phyloP scores from a whole-genome alignment of 2,113 vertebrate genomes.

The Apodemus sylvaticus region DNA sequence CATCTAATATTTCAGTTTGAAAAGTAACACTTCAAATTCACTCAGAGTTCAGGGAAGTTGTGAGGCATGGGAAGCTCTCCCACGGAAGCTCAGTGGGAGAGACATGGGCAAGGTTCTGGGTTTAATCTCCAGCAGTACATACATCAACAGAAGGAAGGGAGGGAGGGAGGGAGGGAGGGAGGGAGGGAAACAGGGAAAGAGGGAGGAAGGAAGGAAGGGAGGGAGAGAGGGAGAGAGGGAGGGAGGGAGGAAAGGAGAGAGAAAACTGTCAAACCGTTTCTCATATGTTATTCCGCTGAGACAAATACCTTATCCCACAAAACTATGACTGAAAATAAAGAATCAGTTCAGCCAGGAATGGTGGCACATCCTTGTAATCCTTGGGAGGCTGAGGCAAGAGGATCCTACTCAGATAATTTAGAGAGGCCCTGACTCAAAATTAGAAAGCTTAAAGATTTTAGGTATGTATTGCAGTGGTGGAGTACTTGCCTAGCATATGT shows the following conservation, averaged over 20 bases:
- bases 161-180: neutral
- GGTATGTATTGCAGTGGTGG: neutral
- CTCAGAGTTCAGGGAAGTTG: neutral
- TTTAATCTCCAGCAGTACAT: neutral
- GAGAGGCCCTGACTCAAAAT: neutral
- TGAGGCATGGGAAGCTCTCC: too few species aligned
- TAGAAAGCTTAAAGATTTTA: neutral
- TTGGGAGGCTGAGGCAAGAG: neutral
- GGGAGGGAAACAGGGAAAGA: too few species aligned
- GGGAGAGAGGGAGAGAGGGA: fast-evolving
- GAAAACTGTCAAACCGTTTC: neutral
- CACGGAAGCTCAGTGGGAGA: neutral
- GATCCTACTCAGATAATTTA: neutral
- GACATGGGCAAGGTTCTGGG: neutral
- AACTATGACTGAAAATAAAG: neutral
- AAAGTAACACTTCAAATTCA: constrained; percentile 25
- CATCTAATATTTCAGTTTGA: constrained; percentile 22
- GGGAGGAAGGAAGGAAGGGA: neutral
- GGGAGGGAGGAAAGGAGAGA: neutral
- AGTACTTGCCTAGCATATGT: neutral
- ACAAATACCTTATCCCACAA: neutral
- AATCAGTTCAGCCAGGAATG: neutral
- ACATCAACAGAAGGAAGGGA: neutral
- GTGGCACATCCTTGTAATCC: neutral
- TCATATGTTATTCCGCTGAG: neutral